These are phyloP conservation scores for Fistularia tabacaria DNA, from an alignment of 2,797 vertebrate genomes.

Conservation along the genomic window DNA sequence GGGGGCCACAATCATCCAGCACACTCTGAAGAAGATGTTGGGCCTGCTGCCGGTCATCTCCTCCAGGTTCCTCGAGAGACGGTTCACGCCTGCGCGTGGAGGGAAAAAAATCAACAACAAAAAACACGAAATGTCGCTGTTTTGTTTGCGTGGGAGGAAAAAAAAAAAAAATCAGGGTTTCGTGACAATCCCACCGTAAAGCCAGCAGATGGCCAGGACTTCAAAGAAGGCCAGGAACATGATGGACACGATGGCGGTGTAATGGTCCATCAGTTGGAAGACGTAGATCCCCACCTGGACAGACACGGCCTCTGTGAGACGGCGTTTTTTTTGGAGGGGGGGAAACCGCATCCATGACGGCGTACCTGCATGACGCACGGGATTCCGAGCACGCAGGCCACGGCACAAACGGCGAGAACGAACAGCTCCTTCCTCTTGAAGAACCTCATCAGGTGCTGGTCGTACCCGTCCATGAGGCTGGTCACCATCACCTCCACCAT, in stretches of 20 bases:
- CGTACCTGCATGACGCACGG: conserved; percentile 76
- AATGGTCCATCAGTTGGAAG: conserved; percentile 82
- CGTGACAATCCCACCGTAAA: conserved; percentile 65
- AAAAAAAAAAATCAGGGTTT: too few species aligned
- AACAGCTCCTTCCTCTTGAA: conserved; percentile 75
- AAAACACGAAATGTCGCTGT: neutral
- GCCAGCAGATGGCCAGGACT: conserved; percentile 72
- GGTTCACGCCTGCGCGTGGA: conserved; percentile 60
- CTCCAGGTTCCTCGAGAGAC: conserved; percentile 67
- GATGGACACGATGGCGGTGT: conserved; percentile 79
- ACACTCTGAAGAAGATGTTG: conserved; percentile 69
- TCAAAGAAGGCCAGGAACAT: conserved; percentile 80
- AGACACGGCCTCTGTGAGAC: neutral
- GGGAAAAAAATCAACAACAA: conserved; percentile 1
- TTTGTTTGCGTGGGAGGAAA: neutral
- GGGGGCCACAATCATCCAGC: conserved; percentile 71
- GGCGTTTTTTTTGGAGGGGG: too few species aligned
- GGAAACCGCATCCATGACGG: too few species aligned
- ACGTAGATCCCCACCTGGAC: conserved; percentile 76
- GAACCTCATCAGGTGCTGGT: conserved; percentile 40
- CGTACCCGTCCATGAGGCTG: conserved; percentile 70
- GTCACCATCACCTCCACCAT: conserved; percentile 82
- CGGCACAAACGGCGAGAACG: conserved; percentile 63
- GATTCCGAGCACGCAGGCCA: conserved; percentile 68
- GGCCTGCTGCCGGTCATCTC: conserved; percentile 73